These are phyloP conservation scores for Oscheius sp. DNA, from an alignment of 1,140 invertebrate genomes.

Conservation along the genomic window DNA sequence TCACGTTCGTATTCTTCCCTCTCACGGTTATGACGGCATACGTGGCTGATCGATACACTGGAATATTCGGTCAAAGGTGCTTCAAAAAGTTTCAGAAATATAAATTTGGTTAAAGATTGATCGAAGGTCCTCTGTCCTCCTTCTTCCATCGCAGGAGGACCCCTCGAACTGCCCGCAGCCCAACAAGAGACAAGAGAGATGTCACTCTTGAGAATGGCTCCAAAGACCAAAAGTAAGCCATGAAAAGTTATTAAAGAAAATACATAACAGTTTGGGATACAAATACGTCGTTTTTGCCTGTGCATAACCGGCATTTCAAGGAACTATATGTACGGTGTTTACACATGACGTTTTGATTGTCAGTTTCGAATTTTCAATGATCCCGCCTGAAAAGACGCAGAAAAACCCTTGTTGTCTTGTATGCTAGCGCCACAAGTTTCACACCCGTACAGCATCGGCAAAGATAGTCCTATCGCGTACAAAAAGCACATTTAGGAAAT, in stretches of 20 bases:
- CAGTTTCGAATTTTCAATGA: too few relatives aligned
- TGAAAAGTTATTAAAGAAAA: not conserved
- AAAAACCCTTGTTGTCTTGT: too few relatives aligned
- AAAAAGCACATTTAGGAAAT: too few relatives aligned
- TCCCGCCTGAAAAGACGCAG: too few relatives aligned
- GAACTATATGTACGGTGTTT: too few relatives aligned
- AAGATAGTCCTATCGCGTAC: too few relatives aligned
- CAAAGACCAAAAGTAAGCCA: constrained; percentile 10
- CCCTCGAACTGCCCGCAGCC: constrained; percentile 34
- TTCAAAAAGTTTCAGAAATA: not conserved
- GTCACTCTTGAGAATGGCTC: constrained; percentile 46
- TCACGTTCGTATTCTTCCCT: constrained; percentile 67
- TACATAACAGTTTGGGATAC: not conserved
- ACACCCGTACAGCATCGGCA: too few relatives aligned
- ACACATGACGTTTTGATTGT: too few relatives aligned
- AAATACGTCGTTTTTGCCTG: too few relatives aligned
- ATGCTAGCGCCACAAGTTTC: too few relatives aligned
- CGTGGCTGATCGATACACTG: constrained; percentile 62
- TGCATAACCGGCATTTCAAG: too few relatives aligned
- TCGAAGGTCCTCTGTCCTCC: constrained; percentile 38
- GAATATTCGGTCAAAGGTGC: constrained; percentile 39
- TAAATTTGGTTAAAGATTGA: not conserved
- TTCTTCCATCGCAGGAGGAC: constrained; percentile 27
- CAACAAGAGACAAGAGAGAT: constrained; percentile 31
- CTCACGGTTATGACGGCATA: constrained; percentile 66